Base-by-base conservation (phyloP, 30 jellyfish, hydroid and myxozoan genomes). In the Hydra vulgaris region DNA sequence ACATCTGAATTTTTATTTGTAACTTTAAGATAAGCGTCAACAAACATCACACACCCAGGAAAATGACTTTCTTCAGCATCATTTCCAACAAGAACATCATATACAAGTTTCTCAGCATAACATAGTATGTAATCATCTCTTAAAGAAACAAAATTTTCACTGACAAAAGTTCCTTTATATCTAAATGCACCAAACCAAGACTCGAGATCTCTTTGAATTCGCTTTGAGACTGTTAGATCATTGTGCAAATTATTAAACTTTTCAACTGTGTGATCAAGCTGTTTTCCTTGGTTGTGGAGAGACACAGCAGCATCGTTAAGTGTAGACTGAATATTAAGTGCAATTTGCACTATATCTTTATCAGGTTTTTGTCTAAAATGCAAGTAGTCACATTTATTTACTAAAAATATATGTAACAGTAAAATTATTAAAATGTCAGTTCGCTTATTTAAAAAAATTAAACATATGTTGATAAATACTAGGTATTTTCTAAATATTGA, bases 141-240 rank as follows among this genome's bases (percentile, higher is more conserved):
- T 72, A 53, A 40, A 7, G 85, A 55, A 15, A 69, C 54, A 12
- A 23, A 20, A 1, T 40, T 78, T 17, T 61, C 73, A 1, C 54
- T 81, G 7, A 23, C 66, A 26, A 81, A 25, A 21, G 74, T 19
- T 3, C 23, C 25, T 78, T 68, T 68, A 68, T 27, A 80, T 25
- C 87, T 77, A 95, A 95, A 89, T 18, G 74, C 77, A 8, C 94
- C 90, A 82, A 89, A 89, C 97, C 97, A 89, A n/a, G 97, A 89
- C 8, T 89, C 87, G 73, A 89, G 26, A 78, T 89, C 95, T 70
- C 71, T 82, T 24, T 86, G 81, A 15, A 89, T 76, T 18, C 87
- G 61, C 52, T 89, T 95, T 7, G 90, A 92, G 15, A 89, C 85
- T 19, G 82, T 77, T 0, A 89, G 72, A 79, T 89, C 97, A 27